A percentile compares a stretch with the other conserved stretches of the same genome.
Evolutionary conservation across 1,140 invertebrate species (phyloP).

Genomic region (Drosophila carrolli): DNA sequence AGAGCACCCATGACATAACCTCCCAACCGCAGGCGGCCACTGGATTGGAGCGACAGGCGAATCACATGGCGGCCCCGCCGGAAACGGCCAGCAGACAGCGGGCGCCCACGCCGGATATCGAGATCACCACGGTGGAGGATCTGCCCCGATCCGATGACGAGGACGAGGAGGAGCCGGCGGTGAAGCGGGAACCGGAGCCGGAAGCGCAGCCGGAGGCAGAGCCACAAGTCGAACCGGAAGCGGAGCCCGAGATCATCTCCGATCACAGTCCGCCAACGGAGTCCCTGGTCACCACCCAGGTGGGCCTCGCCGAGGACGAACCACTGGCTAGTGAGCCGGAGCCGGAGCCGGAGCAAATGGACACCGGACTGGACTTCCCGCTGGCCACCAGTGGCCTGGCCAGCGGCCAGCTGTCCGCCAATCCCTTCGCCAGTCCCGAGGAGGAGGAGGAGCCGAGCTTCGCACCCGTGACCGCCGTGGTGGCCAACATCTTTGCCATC

Average conservation of each 20-base stretch:
- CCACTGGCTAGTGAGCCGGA: slow-evolving; percentile 15
- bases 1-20: slow-evolving; percentile 80
- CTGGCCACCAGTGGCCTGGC: slow-evolving; percentile 42
- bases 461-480: slow-evolving; percentile 41
- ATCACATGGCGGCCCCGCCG: slow-evolving; percentile 51
- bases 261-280: slow-evolving; percentile 76
- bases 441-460: slow-evolving; percentile 75
- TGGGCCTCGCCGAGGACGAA: neutral
- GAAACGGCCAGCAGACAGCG: slow-evolving; percentile 58
- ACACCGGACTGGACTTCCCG: slow-evolving; percentile 78
- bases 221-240: neutral
- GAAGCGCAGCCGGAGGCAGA: slow-evolving; percentile 2
- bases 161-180: slow-evolving; percentile 79
- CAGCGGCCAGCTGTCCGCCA: slow-evolving; percentile 79
- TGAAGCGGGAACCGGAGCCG: slow-evolving; percentile 3
- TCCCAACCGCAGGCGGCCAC: slow-evolving; percentile 75
- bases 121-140: slow-evolving; percentile 82
- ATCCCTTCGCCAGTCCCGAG: slow-evolving; percentile 85
- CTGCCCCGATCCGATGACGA: slow-evolving; percentile 82
- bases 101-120: slow-evolving; percentile 80
- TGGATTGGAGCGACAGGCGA: slow-evolving; percentile 10
- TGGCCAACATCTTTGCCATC: slow-evolving; percentile 82
- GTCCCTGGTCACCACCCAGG: slow-evolving; percentile 11
- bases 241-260: slow-evolving; percentile 10
- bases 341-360: slow-evolving; percentile 74